Evolutionary conservation across 1,140 invertebrate genomes (phyloP).

Genomic region (Matsumurasca onukii): DNA sequence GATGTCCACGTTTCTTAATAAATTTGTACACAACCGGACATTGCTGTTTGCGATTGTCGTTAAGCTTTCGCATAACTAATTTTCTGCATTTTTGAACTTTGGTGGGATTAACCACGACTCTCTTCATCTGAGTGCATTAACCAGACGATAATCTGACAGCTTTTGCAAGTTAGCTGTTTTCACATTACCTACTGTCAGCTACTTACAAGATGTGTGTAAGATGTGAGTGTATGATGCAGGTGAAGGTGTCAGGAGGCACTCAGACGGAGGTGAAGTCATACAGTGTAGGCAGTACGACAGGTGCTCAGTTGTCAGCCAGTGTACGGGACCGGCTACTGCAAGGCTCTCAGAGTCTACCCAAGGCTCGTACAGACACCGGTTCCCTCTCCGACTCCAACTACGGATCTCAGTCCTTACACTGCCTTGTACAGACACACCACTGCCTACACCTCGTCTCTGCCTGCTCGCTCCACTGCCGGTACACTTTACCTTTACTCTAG

Average conservation of each 20-base stretch:
- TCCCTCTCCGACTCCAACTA: constrained; percentile 74
- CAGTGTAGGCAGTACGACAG: constrained; percentile 44
- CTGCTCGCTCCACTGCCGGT: constrained; percentile 46
- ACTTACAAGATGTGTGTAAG: too few species aligned
- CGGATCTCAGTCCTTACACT: constrained; percentile 56
- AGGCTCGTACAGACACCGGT: constrained; percentile 59
- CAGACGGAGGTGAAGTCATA: constrained; percentile 84
- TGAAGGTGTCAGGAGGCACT: constrained; percentile 83
- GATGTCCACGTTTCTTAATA: too few species aligned
- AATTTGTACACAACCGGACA: too few species aligned
- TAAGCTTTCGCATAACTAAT: too few species aligned
- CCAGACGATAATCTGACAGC: too few species aligned
- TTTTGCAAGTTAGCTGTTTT: too few species aligned
- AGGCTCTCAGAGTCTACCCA: constrained; percentile 76
- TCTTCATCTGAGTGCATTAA: too few species aligned
- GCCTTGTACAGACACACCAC: constrained; percentile 60
- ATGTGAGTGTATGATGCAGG: too few species aligned
- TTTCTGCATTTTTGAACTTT: too few species aligned
- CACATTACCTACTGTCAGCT: too few species aligned
- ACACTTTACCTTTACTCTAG: background rate
- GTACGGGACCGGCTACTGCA: constrained; percentile 76
- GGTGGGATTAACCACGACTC: too few species aligned
- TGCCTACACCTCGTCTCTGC: constrained; percentile 56
- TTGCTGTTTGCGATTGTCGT: too few species aligned
- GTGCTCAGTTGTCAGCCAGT: constrained; percentile 80